phyloP scores from a whole-genome alignment of 1,140 invertebrate species.

The Atta cephalotes region DNA sequence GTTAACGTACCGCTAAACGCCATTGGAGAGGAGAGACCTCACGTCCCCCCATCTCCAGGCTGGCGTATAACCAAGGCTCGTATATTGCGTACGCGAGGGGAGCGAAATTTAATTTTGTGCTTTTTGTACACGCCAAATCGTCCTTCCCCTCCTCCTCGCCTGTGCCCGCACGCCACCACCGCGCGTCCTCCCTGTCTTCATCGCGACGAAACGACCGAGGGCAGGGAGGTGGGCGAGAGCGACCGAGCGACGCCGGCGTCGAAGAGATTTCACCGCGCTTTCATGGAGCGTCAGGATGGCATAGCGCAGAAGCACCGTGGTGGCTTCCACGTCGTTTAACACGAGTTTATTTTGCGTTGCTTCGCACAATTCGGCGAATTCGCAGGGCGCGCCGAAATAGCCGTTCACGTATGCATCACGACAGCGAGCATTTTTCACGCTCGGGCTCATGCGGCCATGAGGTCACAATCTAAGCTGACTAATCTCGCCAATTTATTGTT shows the following conservation, averaged over 20 bases:
- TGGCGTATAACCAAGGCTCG: constrained; percentile 69
- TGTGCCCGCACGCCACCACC: constrained; percentile 52
- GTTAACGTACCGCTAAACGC: constrained; percentile 86
- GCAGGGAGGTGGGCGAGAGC: constrained; percentile 66
- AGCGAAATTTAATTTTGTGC: constrained; percentile 86
- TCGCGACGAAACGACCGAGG: constrained; percentile 68
- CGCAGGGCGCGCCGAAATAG: not conserved
- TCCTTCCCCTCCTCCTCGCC: constrained; percentile 52
- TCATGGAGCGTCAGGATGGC: constrained; percentile 57
- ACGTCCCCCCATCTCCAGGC: constrained; percentile 65
- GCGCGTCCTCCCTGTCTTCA: constrained; percentile 65
- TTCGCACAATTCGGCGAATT: constrained; percentile 22
- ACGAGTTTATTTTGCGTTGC: constrained; percentile 49
- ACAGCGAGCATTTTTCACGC: not conserved
- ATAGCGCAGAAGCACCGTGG: constrained; percentile 62
- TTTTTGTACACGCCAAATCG: constrained; percentile 85
- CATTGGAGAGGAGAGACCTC: constrained; percentile 82
- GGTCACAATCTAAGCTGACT: not conserved
- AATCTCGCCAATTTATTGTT: not conserved
- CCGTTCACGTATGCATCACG: not conserved
- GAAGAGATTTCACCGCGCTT: constrained; percentile 70
- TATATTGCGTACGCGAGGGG: constrained; percentile 84
- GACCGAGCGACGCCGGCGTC: constrained; percentile 71
- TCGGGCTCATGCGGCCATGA: too few relatives aligned
- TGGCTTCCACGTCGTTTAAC: constrained; percentile 60